Evolutionary conservation across 2,797 vertebrate species (phyloP).

Genomic region (Microctenopoma stevenorrisi): DNA sequence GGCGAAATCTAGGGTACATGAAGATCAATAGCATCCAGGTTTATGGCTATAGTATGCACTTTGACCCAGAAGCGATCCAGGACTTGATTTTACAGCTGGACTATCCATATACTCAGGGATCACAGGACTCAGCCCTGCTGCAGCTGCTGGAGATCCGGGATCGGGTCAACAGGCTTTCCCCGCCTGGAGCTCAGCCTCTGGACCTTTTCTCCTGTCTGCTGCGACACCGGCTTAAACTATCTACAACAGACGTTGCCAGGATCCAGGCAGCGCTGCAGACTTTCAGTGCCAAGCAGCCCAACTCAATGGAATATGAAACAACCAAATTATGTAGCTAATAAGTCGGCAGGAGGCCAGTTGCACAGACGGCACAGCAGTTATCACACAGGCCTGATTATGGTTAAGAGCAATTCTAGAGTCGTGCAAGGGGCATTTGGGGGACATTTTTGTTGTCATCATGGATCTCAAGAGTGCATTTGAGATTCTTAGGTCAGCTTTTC

Average conservation of each 20-base stretch:
- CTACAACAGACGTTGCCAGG: constrained; percentile 93
- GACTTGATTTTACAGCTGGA: constrained; percentile 97
- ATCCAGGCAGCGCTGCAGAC: constrained; percentile 95
- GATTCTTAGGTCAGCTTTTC: constrained; percentile 71
- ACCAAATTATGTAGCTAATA: constrained; percentile 99
- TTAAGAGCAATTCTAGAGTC: constrained; percentile 59
- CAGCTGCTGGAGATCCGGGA: constrained; percentile 96
- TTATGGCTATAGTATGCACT: constrained; percentile 98
- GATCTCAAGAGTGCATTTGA: constrained; percentile 63
- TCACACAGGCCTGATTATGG: constrained; percentile 57
- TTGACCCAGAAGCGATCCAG: constrained; percentile 96
- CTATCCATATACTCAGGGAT: constrained; percentile 98
- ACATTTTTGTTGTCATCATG: constrained; percentile 61
- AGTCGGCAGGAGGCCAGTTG: constrained; percentile 56
- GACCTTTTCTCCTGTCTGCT: constrained; percentile 97
- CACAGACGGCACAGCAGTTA: constrained; percentile 69
- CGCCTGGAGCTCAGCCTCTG: constrained; percentile 91
- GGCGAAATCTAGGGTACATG: constrained; percentile 95
- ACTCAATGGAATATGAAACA: constrained; percentile 96
- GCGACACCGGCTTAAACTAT: constrained; percentile 95
- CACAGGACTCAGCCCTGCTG: constrained; percentile 95
- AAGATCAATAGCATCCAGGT: constrained; percentile 98
- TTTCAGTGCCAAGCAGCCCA: constrained; percentile 96
- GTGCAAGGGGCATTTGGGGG: constrained; percentile 60
- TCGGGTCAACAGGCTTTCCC: constrained; percentile 96